Evolutionary conservation across 2,113 vertebrate species (phyloP), one percentile per base, ranked within the genome.

Genomic region (Rhineura floridana): DNA sequence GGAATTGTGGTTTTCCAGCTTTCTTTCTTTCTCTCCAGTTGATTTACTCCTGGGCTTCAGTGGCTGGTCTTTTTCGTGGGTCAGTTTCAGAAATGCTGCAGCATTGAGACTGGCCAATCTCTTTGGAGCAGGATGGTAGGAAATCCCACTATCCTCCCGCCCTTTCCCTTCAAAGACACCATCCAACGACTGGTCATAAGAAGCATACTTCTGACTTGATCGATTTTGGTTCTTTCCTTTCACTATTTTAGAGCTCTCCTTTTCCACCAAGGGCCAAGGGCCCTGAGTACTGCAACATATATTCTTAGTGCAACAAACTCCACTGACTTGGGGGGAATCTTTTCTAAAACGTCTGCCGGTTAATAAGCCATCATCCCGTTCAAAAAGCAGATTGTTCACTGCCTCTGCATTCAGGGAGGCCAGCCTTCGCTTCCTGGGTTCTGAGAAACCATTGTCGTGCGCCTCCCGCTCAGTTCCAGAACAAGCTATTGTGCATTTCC

Each of bases 341-440:
- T 93, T 95, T 15, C 93, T 93, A 48, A 92, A 95, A 4, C 91
- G 96, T 93, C 97, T 97, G 95, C 96, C 86, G 0, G 95, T 79
- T 6, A 92, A 87, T 44, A 93, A 93, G 5, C 96, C 93, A 4
- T 98, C 95, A 0, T 98, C 96, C 84, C 97, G 97, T 89, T 98
- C 98, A 6, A 99, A 97, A 55, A 99, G 97, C 94, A 99, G 89
- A 91, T 98, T 99, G 96, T 99, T 99, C 72, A 99, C 98, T 0
- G 99, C 99, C 96, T 99, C 99, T 0, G 99, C 99, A 0, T 99
- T 99, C 30, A 99, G 97, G n/a, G 98, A 99, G 70, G 99, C 99
- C 93, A 99, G 94, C n/a, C 99, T 97, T 80, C 99, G 97, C 88
- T 98, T 98, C 79, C 99, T 97, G 59, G 98, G 98, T 95, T 98